These are phyloP conservation scores for Flexamia atlantica DNA, from an alignment of 2,888 invertebrate genomes.

Conservation along the genomic window DNA sequence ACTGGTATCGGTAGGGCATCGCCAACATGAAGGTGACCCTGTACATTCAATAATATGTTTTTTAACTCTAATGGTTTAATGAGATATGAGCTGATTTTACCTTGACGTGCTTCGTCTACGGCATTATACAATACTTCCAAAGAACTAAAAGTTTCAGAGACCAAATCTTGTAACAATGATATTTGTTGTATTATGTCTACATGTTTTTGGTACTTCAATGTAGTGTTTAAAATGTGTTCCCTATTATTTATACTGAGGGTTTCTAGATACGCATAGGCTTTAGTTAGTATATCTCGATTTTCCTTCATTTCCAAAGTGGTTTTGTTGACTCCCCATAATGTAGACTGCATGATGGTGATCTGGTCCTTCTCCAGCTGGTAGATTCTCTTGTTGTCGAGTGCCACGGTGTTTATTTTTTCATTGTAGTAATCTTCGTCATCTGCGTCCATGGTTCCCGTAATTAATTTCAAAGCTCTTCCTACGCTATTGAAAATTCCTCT, in stretches of 20 bases:
- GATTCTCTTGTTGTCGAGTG: too few relatives aligned
- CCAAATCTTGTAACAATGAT: not conserved
- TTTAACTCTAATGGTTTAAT: constrained; percentile 14
- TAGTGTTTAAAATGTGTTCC: not conserved
- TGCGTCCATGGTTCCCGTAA: constrained; percentile 28
- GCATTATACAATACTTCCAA: constrained; percentile 34
- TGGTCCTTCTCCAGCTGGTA: not conserved
- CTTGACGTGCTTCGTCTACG: constrained; percentile 14
- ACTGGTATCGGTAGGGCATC: constrained; percentile 6
- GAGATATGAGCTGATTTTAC: constrained; percentile 22
- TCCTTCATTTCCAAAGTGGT: constrained; percentile 1
- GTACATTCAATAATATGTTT: constrained; percentile 13
- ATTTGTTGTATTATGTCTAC: not conserved
- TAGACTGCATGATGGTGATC: not conserved
- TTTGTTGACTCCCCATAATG: not conserved
- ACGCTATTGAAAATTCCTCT: constrained; percentile 12
- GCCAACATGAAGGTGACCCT: constrained; percentile 11
- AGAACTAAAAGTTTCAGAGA: not conserved
- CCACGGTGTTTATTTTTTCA: constrained; percentile 20
- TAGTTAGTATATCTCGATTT: constrained; percentile 2
- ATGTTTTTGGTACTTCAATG: not conserved
- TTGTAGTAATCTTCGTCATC: constrained; percentile 9
- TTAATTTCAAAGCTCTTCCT: constrained; percentile 4
- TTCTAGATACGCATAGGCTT: constrained; percentile 4
- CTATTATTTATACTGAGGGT: not conserved